Conservation (phyloP, 2,113 vertebrate genomes). For the Hemibagrus wyckioides region DNA sequence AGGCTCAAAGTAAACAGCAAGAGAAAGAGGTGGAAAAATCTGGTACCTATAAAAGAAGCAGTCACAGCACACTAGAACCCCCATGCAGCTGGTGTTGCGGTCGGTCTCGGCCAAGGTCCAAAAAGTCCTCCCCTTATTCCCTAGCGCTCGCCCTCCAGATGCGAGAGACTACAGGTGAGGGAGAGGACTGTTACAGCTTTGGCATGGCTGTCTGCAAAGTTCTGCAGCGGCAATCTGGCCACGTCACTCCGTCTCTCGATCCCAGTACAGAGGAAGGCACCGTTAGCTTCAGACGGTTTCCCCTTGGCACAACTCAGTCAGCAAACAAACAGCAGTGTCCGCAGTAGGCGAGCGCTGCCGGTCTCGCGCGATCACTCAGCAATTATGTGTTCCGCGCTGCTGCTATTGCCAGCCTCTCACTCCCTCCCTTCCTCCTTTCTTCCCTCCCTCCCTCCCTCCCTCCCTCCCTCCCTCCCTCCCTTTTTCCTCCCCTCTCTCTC, state of each 20-base stretch:
- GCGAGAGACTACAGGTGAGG: constrained; percentile 44
- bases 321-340: constrained; percentile 47
- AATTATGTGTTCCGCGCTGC: constrained; percentile 54
- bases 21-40: neutral
- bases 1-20: neutral
- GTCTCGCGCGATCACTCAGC: constrained; percentile 51
- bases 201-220: constrained; percentile 36
- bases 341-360: constrained; percentile 37
- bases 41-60: constrained; percentile 82
- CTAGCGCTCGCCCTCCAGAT: constrained; percentile 34
- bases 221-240: constrained; percentile 41
- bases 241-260: neutral
- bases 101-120: constrained; percentile 28
- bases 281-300: constrained; percentile 21
- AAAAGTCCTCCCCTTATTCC: constrained; percentile 48
- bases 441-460: constrained; percentile 28
- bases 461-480: constrained; percentile 59
- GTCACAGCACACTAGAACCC: constrained; percentile 79
- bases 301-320: constrained; percentile 29
- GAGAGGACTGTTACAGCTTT: constrained; percentile 7
- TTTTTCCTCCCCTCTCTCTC: constrained; percentile 51
- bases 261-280: constrained; percentile 16
- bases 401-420: constrained; percentile 43
- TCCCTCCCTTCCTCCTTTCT: constrained; percentile 54
- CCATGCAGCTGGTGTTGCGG: constrained; percentile 68